Evolutionary conservation across 2,888 invertebrate genomes (phyloP).

Genomic region (Andrena fulva): DNA sequence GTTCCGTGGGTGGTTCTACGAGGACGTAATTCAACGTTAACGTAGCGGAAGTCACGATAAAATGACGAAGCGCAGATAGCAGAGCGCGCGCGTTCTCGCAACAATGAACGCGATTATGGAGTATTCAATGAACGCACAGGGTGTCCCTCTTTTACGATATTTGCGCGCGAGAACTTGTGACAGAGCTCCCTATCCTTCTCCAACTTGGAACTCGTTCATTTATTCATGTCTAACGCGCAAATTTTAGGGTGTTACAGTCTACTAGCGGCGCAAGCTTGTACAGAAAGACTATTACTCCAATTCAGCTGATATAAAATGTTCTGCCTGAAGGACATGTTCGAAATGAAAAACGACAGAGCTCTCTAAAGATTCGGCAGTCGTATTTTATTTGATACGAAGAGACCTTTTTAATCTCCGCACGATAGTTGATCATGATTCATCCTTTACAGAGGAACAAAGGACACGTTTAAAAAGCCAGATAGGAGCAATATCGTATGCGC

Average conservation of each 20-base stretch:
- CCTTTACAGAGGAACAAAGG: not conserved
- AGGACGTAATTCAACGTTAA: conserved; percentile 72
- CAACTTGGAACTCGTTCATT: not conserved
- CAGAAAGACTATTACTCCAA: too few relatives aligned
- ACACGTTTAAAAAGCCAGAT: not conserved
- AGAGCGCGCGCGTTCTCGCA: conserved; percentile 30
- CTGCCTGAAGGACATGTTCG: too few relatives aligned
- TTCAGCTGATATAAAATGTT: too few relatives aligned
- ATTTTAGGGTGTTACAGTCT: too few relatives aligned
- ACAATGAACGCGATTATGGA: conserved; percentile 64
- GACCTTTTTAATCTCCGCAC: not conserved
- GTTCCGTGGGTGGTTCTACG: conserved; percentile 58
- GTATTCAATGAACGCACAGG: conserved; percentile 51
- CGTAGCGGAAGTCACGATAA: conserved; percentile 76
- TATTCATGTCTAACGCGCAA: not conserved
- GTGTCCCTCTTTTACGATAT: conserved; percentile 38
- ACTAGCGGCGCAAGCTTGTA: too few relatives aligned
- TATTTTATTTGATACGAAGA: not conserved
- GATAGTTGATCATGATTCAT: conserved; percentile 2
- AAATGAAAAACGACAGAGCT: too few relatives aligned
- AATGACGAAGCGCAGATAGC: conserved; percentile 64
- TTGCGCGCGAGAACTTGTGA: not conserved
- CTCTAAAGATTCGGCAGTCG: not conserved
- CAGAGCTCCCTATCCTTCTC: not conserved
- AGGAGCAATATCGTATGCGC: not conserved